Base-by-base conservation (phyloP, 2,113 vertebrate genomes). In the Myiozetetes cayanensis region DNA sequence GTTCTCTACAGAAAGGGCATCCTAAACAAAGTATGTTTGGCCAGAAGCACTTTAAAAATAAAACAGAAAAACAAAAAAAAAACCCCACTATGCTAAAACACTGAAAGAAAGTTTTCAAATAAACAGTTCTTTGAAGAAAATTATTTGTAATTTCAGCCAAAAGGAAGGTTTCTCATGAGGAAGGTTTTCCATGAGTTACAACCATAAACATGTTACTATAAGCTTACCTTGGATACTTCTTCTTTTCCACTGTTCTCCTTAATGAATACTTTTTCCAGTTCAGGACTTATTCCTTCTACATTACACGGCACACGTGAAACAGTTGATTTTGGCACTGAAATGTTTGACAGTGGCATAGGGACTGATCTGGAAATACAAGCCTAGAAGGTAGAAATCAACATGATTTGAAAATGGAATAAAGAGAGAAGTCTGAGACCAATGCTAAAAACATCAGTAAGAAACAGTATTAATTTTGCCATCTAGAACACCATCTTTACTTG, bases 191-290 rank as follows among this genome's bases (percentile, higher is more conserved):
- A 16, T 3, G 8, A 33, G 30, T 65, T 90, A 35, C 7, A 76
- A 62, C 47, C 39, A 59, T 39, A 62, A 73, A 61, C 31, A 50
- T 3, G 3, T 65, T 47, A 83, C 49, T 65, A 27, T 52, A 90
- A 5, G 14, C 92, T 96, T 97, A 99, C 99, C 98, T 99, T 99
- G n/a, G 97, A 97, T 35, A 99, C 97, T 94, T 99, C 99, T 82
- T 99, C 98, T 80, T 98, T 99, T 91, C 98, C 98, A 97, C 98
- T 98, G 87, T 96, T 98, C 65, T 99, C 98, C 95, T 98, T 98
- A 98, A 99, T 99, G 95, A 99, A 99, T 55, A 99, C 99, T 95
- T 98, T 99, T 95, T 99, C 99, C 89, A 99, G 97, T 97, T 99
- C 99, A 1, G 99, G 99, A 96, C 98, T 99, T 97, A 99, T 99